A percentile compares a stretch with the other conserved stretches of the same genome.
Conservation (phyloP, 92 coral and sea anemone genomes). For the Siderastrea radians region DNA sequence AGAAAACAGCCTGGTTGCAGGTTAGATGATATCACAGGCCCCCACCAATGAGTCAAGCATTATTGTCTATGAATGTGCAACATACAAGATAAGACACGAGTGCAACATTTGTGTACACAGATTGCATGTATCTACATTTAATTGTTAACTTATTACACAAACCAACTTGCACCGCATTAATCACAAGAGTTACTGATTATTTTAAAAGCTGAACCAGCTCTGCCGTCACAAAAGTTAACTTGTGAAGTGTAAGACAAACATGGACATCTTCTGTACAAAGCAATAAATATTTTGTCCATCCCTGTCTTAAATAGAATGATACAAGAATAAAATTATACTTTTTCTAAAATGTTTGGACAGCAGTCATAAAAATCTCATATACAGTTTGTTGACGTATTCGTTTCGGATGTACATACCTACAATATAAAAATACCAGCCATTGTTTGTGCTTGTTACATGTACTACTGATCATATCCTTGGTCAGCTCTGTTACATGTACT, state of each 20-base stretch:
- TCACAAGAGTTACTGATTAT: background rate
- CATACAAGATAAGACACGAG: background rate
- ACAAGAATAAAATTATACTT: slow-evolving; percentile 61
- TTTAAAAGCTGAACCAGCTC: slow-evolving; percentile 1
- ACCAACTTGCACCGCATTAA: slow-evolving; percentile 1
- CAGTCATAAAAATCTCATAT: slow-evolving; percentile 45
- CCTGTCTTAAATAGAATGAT: slow-evolving; percentile 55
- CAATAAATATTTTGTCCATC: slow-evolving; percentile 58
- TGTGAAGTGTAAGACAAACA: slow-evolving; percentile 45
- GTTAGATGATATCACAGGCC: background rate
- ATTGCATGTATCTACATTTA: slow-evolving; percentile 1
- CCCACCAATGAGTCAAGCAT: background rate
- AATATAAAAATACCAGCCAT: slow-evolving; percentile 41
- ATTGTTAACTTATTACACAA: slow-evolving; percentile 21
- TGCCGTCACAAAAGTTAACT: slow-evolving; percentile 36
- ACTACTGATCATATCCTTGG: background rate
- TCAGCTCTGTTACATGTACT: background rate
- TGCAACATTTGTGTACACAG: slow-evolving; percentile 16
- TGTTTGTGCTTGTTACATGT: slow-evolving; percentile 28
- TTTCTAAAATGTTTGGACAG: slow-evolving; percentile 34
- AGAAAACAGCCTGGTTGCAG: too few species aligned
- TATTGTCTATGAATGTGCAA: slow-evolving; percentile 3
- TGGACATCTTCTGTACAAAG: slow-evolving; percentile 44
- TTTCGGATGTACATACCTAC: slow-evolving; percentile 25
- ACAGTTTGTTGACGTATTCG: slow-evolving; percentile 12